phyloP scores from a whole-genome alignment of 2,888 invertebrate species.

The Meiosimyza decipiens region DNA sequence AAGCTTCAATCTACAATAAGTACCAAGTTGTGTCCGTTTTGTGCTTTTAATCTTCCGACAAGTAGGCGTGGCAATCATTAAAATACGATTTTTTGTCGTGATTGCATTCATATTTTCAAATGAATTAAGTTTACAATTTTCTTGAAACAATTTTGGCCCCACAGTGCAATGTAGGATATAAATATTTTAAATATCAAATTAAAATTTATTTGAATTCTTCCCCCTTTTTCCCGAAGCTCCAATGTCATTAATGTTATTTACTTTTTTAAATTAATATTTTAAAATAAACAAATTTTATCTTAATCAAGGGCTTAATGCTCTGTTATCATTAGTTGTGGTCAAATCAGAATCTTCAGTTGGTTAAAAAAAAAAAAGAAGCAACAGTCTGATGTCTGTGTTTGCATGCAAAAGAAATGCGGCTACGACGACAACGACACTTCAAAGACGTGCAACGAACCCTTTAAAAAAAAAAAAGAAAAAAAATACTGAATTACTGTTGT shows the following conservation, averaged over 20 bases:
- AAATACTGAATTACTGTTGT: not conserved
- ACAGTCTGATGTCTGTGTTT: not conserved
- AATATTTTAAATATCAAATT: no score
- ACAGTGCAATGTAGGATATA: no score
- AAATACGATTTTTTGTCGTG: no score
- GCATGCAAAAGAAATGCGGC: no score
- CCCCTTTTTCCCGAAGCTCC: not conserved
- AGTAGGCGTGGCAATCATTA: no score
- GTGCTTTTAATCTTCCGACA: no score
- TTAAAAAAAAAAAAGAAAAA: not conserved
- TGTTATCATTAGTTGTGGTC: conserved; percentile 17
- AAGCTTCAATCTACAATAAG: no score
- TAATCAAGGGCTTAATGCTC: conserved; percentile 15
- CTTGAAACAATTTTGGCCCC: no score
- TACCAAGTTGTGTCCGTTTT: no score
- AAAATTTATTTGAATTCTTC: not conserved
- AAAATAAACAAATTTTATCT: conserved; percentile 10
- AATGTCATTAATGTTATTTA: not conserved
- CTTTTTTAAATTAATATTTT: not conserved
- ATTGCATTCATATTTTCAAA: no score
- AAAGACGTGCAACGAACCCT: conserved; percentile 25
- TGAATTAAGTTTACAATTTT: no score
- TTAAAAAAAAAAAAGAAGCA: not conserved
- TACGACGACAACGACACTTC: not conserved
- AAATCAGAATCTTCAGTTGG: conserved; percentile 14